Evolutionary conservation across 2,888 invertebrate species (phyloP), one percentile per base, ranked within the genome.

Genomic region (Lasioglossum leucozonium): DNA sequence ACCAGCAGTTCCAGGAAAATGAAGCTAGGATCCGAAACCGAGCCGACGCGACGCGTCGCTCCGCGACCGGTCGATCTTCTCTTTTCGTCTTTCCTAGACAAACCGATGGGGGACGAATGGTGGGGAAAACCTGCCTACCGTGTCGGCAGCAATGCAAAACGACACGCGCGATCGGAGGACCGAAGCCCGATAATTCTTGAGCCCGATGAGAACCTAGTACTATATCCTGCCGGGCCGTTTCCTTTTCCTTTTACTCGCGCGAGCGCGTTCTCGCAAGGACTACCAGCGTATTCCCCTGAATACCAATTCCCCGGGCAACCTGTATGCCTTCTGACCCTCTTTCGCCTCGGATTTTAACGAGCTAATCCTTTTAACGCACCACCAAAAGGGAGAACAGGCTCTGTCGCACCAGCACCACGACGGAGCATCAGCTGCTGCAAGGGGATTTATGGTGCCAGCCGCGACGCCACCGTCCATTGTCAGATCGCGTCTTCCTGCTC

Each of bases 51-150:
- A 0, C 51, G 22, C 18, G 34, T 8, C 42, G 11, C 11, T 11
- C 10, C 8, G 22, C 26, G 44, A 84, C n/a, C 26, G 30, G 37
- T 16, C 26, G 30, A 30, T 16, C 72, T 40, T 37, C 44, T 51
- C 87, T 85, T 84, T 82, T 79, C 76, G 76, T 71, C 26, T 78
- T 75, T 79, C 74, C 72, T 82, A 78, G 72, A 79, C 72, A 58
- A 84, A 77, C 74, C 18, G 8, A 16, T 6, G 47, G n/a, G n/a
- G 30, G 30, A 18, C 18, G 16, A n/a, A 16, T 62, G 69, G 78
- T 77, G 80, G 80, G 58, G 58, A 71, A 73, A 87, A 87, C 75
- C 75, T 75, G 69, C 84, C 75, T 75, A 65, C 81, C 79, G 77
- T 44, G 76, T 72, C 62, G 67, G 34, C 47, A 72, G 74, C 75